These are phyloP conservation scores for Eupithecia tripunctaria DNA, from an alignment of 2,888 invertebrate species.

Conservation along the genomic window DNA sequence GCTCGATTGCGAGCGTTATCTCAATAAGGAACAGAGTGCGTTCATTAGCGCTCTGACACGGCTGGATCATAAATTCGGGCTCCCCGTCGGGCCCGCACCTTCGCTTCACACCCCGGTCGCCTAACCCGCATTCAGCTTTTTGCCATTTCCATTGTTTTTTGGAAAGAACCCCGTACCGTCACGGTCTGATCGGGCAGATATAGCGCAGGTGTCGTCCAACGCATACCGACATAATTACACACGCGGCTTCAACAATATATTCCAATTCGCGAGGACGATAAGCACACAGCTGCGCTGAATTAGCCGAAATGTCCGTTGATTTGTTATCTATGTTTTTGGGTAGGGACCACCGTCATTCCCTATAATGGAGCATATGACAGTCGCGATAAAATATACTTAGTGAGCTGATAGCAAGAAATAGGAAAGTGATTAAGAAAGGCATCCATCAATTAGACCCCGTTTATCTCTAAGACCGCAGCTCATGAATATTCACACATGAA, in stretches of 20 bases:
- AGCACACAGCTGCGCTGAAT: slow-evolving; percentile 72
- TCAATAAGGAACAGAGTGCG: slow-evolving; percentile 84
- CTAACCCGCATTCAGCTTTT: slow-evolving; percentile 79
- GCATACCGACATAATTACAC: slow-evolving; percentile 79
- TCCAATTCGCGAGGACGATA: slow-evolving; percentile 72
- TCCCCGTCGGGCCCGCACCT: slow-evolving; percentile 80
- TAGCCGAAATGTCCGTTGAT: slow-evolving; percentile 63
- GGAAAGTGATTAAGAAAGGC: slow-evolving; percentile 36
- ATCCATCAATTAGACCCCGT: slow-evolving; percentile 43
- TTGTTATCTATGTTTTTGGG: slow-evolving; percentile 56
- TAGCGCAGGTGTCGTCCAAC: slow-evolving; percentile 79
- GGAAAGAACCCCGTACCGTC: slow-evolving; percentile 77
- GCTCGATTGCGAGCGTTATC: slow-evolving; percentile 78
- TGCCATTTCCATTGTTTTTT: slow-evolving; percentile 83
- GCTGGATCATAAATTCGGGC: slow-evolving; percentile 82
- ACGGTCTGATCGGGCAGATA: slow-evolving; percentile 76
- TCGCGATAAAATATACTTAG: slow-evolving; percentile 52
- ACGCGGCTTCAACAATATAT: slow-evolving; percentile 67
- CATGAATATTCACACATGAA: slow-evolving; percentile 44
- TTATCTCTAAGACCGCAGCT: slow-evolving; percentile 34
- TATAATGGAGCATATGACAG: slow-evolving; percentile 50
- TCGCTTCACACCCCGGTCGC: slow-evolving; percentile 67
- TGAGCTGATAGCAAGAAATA: slow-evolving; percentile 37
- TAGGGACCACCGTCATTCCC: slow-evolving; percentile 55
- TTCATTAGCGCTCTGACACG: slow-evolving; percentile 84